Base-by-base conservation (phyloP, 1,140 invertebrate species). In the Sycophaga agraensis region DNA sequence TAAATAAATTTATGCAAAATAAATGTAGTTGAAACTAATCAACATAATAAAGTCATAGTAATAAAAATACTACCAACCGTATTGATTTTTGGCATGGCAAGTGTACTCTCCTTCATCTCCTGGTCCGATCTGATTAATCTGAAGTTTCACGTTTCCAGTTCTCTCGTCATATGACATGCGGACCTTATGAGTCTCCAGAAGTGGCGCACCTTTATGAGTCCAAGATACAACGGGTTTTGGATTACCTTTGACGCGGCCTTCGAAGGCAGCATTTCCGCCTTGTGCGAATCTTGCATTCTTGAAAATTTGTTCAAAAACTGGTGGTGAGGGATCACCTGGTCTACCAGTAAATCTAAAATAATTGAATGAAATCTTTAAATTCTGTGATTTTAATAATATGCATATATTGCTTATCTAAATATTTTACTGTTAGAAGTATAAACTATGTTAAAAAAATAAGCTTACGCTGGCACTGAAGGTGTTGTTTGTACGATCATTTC, bases 41-140 rank as follows among this genome's bases (percentile, higher is more conserved):
- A 31, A 31, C n/a, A 31, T 6, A 31, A 11, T 11, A 31, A 31
- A 31, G 28, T 31, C 11, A 31, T 31, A 31, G 11, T 6, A 31
- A 11, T 31, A 31, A 31, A 31, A 31, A 11, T 6, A 31, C 28
- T 59, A 35, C 62, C 51, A 14, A 79, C 79, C 95, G 70, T 92
- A 94, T 72, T 92, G 89, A 77, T 98, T 98, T 59, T 90, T 86
- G 9, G 95, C 94, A 55, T 89, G 93, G 77, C 95, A 97, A 2
- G 92, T 96, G 77, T 97, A 97, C 80, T 97, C 94, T 61, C 95
- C 95, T 76, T 96, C 93, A 78, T 98, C 95, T 34, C 94, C 94
- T 22, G 93, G 92, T 54, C 92, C 92, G 60, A 97, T 94, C 70
- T 91, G 87, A 75, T 91, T 92, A 69, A 98, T 97, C 56, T 93